Percentiles rank a stretch among this genome's conserved stretches.
These are phyloP conservation scores for Dynastes maya DNA, from an alignment of 2,888 invertebrate genomes.

Conservation along the genomic window DNA sequence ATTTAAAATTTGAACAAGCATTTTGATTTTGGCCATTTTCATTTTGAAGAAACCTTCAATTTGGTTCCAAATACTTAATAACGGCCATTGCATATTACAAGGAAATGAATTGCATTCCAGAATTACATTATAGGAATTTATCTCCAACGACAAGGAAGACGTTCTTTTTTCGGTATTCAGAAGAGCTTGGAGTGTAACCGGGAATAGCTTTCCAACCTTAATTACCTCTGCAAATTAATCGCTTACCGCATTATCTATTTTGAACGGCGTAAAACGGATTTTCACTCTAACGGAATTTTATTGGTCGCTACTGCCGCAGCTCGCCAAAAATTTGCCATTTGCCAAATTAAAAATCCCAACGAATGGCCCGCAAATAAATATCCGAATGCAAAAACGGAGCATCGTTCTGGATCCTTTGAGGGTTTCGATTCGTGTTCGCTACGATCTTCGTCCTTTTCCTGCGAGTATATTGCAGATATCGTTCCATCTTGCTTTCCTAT, in stretches of 20 bases:
- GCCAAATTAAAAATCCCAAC: constrained; percentile 64
- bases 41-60: too few species aligned
- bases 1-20: too few species aligned
- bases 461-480: background rate
- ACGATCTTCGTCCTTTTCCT: background rate
- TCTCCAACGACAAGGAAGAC: too few species aligned
- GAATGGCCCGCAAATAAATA: constrained; percentile 10
- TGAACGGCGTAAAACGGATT: constrained; percentile 63
- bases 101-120: too few species aligned
- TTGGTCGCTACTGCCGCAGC: constrained; percentile 50
- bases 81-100: too few species aligned
- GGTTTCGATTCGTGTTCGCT: background rate
- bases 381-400: background rate
- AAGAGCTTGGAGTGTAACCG: too few species aligned
- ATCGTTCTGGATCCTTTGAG: constrained; percentile 2
- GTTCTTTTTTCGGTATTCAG: too few species aligned
- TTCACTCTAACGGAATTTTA: constrained; percentile 68
- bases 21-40: too few species aligned
- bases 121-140: too few species aligned
- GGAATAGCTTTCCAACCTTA: constrained; percentile 32
- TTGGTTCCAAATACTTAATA: too few species aligned
- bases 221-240: constrained; percentile 48
- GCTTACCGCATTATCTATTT: constrained; percentile 61
- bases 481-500: background rate
- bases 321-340: constrained; percentile 71